Conservation (phyloP, 2,113 vertebrate species). For the Halcyon malimbica region DNA sequence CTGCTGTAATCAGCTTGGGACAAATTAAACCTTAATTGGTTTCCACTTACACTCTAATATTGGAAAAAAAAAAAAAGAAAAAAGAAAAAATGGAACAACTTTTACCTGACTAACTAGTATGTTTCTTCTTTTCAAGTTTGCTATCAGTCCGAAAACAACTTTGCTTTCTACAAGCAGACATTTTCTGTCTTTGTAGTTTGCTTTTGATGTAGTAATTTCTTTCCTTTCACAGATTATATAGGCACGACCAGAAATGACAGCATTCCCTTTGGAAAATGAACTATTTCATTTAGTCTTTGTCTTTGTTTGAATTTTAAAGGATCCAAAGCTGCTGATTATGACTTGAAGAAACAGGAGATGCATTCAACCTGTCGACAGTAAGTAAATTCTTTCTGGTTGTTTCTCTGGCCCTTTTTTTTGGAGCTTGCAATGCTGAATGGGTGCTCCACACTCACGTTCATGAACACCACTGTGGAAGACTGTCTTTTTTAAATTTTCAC, state of each 20-base stretch:
- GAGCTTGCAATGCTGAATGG: neutral
- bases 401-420: neutral
- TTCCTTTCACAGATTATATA: neutral
- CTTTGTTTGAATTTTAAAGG: neutral
- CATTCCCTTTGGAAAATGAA: neutral
- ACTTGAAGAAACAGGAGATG: neutral
- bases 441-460: neutral
- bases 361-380: neutral
- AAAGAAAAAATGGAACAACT: neutral
- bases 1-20: neutral
- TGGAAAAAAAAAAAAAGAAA: neutral
- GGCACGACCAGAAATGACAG: neutral
- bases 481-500: neutral
- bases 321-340: neutral
- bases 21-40: neutral
- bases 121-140: neutral
- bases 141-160: neutral
- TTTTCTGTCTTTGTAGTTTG: neutral
- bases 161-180: neutral
- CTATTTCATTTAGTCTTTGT: neutral
- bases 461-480: neutral
- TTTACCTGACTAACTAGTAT: conserved; percentile 49
- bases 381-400: neutral
- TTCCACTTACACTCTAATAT: neutral
- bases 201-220: neutral